These are phyloP conservation scores for Gasteruption jaculator DNA, from an alignment of 2,888 invertebrate species.

Conservation along the genomic window DNA sequence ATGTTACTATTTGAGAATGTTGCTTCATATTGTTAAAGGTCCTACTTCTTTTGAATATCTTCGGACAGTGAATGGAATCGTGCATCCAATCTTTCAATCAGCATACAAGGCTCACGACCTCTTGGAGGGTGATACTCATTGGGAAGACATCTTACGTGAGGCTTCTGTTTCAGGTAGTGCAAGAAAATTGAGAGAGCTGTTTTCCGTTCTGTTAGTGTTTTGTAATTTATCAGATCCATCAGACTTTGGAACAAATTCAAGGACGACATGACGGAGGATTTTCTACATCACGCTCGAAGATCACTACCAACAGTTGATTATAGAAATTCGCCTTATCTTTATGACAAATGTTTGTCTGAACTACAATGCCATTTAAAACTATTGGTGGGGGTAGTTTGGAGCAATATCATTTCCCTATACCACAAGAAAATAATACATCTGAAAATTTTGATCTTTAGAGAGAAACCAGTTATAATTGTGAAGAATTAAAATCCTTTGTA, in stretches of 20 bases:
- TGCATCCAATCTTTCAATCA: conserved; percentile 24
- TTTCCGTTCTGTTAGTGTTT: conserved; percentile 33
- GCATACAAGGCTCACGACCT: conserved; percentile 20
- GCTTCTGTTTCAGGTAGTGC: conserved; percentile 27
- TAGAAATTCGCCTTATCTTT: too few species aligned
- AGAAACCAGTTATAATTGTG: conserved; percentile 27
- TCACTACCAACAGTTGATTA: too few species aligned
- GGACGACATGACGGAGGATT: too few species aligned
- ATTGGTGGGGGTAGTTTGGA: too few species aligned
- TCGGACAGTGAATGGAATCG: conserved; percentile 26
- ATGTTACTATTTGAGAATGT: conserved; percentile 30
- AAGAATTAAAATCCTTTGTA: conserved; percentile 20
- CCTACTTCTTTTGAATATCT: conserved; percentile 29
- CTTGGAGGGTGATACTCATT: conserved; percentile 32
- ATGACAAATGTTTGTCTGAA: too few species aligned
- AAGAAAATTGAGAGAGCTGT: conserved; percentile 34
- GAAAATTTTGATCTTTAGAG: conserved; percentile 27
- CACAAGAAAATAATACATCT: too few species aligned
- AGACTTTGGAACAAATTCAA: conserved; percentile 38
- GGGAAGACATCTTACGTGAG: conserved; percentile 25
- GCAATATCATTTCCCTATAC: too few species aligned
- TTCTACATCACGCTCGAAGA: too few species aligned
- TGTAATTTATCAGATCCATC: conserved; percentile 30
- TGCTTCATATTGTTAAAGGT: conserved; percentile 25
- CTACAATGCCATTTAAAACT: too few species aligned